These are phyloP conservation scores for Scaptodrosophila lebanonensis DNA, from an alignment of 1,140 invertebrate genomes.

Conservation along the genomic window DNA sequence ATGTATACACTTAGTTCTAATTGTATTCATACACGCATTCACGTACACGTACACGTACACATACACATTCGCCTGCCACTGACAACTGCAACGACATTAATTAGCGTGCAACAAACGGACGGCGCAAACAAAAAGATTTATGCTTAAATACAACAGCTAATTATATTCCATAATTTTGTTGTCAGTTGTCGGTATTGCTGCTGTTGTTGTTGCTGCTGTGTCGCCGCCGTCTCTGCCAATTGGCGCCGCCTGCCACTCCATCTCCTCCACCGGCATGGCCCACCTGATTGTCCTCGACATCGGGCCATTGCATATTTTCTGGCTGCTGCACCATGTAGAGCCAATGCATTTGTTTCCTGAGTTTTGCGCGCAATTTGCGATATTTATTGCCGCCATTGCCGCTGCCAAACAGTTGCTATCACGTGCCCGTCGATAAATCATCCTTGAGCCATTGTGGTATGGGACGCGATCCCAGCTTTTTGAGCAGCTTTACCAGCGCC, in stretches of 20 bases:
- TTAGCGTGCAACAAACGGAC: conserved; percentile 44
- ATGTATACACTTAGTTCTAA: no score
- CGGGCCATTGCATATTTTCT: no score
- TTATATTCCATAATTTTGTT: conserved; percentile 31
- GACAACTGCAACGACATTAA: conserved; percentile 62
- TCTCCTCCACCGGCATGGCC: background rate
- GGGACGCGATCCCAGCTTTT: conserved; percentile 86
- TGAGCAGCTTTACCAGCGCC: conserved; percentile 93
- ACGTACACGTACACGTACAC: background rate
- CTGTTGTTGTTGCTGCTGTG: conserved; percentile 23
- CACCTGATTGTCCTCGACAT: no score
- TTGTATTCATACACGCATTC: background rate
- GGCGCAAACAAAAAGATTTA: conserved; percentile 47
- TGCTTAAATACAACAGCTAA: conserved; percentile 60
- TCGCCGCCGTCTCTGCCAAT: conserved; percentile 9
- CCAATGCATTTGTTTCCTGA: conserved; percentile 73
- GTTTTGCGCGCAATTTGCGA: conserved; percentile 71
- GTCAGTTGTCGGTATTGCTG: conserved; percentile 4
- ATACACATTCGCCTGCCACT: conserved; percentile 27
- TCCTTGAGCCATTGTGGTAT: conserved; percentile 96
- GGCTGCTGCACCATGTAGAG: conserved; percentile 28
- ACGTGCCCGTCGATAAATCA: conserved; percentile 82
- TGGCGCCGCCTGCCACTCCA: background rate
- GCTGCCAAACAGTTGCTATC: conserved; percentile 58
- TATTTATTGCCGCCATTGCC: conserved; percentile 46